Evolutionary conservation across 1,140 invertebrate genomes (phyloP), one percentile per base, ranked within the genome.

Genomic region (Venturia canescens): DNA sequence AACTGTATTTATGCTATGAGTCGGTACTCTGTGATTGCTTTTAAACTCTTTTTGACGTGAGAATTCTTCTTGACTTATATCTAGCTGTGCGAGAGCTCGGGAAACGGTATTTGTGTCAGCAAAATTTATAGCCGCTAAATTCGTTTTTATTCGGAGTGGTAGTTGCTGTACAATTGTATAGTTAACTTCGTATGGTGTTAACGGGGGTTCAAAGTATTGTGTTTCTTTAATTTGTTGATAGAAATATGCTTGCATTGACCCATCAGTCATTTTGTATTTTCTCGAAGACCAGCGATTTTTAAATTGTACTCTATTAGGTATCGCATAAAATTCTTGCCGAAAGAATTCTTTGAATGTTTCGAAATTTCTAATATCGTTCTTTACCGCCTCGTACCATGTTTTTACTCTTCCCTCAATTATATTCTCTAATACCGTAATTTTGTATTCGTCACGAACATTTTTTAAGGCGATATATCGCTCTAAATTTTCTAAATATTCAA

Each of bases 131-230:
- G 81, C n/a, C 11, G 75, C 69, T 16, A 82, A 57, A 13, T 57
- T 74, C 18, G 53, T 34, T 53, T 69, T 26, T 63, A 82, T 16
- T 53, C 70, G 60, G 9, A 34, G 38, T 16, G 81, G 76, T 16
- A 82, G 63, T 74, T 82, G 76, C 66, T 82, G 80, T 1, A 81
- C 34, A 9, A 81, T 78, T 0, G 80, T 78, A 63, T 72, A 82
- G 74, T 82, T 82, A 34, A 78, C 69, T 79, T 82, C 81, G 48
- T 74, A 82, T 21, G 34, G 15, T 7, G 26, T 60, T n/a, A 81
- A 69, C 2, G 66, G 38, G 1, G 74, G 80, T 4, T 77, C 53
- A 34, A 81, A 81, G 57, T 81, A 53, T 57, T 44, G 48, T 0
- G 80, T 38, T 23, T 81, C 67, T 26, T 60, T 27, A 16, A 81